These are phyloP conservation scores for Drosophila limbata DNA, from an alignment of 2,888 invertebrate genomes.

Conservation along the genomic window DNA sequence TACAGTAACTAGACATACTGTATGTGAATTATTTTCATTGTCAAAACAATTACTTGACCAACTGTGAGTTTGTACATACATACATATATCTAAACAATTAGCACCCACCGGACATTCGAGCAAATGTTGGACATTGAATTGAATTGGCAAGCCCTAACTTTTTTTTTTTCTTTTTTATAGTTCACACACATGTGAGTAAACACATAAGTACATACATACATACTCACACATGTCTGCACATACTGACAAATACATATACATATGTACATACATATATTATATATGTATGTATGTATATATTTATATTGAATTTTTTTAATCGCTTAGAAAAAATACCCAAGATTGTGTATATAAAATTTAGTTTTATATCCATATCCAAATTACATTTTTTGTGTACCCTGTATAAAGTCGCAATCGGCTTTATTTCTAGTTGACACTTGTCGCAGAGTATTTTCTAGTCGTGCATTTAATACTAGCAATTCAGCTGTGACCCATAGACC, in stretches of 20 bases:
- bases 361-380: background rate
- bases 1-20: too few relatives aligned
- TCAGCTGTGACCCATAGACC: constrained; percentile 12
- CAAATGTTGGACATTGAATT: constrained; percentile 21
- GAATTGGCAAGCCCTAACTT: constrained; percentile 18
- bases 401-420: background rate
- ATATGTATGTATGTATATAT: too few relatives aligned
- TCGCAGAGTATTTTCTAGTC: background rate
- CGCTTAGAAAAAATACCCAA: background rate
- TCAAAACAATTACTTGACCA: background rate
- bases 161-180: background rate
- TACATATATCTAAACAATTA: constrained; percentile 25
- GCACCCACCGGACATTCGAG: constrained; percentile 10
- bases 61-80: constrained; percentile 4
- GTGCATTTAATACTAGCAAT: background rate
- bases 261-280: too few relatives aligned
- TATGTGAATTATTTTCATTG: too few relatives aligned
- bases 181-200: background rate
- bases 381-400: background rate
- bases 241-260: background rate
- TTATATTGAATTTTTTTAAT: background rate
- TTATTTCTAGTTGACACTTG: background rate
- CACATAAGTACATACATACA: background rate
- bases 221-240: background rate
- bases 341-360: background rate